These are phyloP conservation scores for Aphidius ervi DNA, from an alignment of 1,140 invertebrate genomes.

Conservation along the genomic window DNA sequence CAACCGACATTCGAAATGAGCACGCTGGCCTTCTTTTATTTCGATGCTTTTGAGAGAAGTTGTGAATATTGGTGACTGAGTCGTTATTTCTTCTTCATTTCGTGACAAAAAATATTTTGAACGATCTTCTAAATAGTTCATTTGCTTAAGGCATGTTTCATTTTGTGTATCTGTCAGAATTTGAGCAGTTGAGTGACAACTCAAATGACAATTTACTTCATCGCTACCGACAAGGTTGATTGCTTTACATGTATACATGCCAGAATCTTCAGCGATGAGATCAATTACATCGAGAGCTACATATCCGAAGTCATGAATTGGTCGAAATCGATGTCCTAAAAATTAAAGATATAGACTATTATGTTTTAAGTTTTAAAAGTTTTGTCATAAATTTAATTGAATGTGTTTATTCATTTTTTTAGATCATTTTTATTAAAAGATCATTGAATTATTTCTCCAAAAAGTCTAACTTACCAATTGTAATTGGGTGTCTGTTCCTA, in stretches of 20 bases:
- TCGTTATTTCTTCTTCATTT: slow-evolving; percentile 74
- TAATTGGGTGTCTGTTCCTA: slow-evolving; percentile 84
- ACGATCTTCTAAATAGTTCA: slow-evolving; percentile 81
- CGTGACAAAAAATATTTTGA: slow-evolving; percentile 71
- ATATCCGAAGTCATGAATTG: slow-evolving; percentile 94
- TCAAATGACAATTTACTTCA: slow-evolving; percentile 72
- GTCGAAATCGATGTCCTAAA: slow-evolving; percentile 80
- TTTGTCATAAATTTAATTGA: not conserved
- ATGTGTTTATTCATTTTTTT: too few relatives aligned
- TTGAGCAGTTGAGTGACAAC: slow-evolving; percentile 69
- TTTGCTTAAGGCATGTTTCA: slow-evolving; percentile 78
- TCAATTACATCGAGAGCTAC: slow-evolving; percentile 89
- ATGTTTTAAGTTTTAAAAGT: slow-evolving; percentile 4
- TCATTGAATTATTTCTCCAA: not conserved
- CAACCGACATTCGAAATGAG: slow-evolving; percentile 92
- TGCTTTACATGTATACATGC: slow-evolving; percentile 89
- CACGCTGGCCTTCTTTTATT: slow-evolving; percentile 91
- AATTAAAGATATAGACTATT: slow-evolving; percentile 8
- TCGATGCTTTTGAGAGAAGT: slow-evolving; percentile 85
- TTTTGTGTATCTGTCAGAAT: slow-evolving; percentile 81
- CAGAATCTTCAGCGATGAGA: slow-evolving; percentile 88
- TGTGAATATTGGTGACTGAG: slow-evolving; percentile 86
- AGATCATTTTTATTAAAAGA: not conserved
- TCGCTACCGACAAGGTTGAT: slow-evolving; percentile 83
- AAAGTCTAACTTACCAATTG: slow-evolving; percentile 58